A percentile compares a stretch with the other conserved stretches of the same genome.
Conservation (phyloP, 92 coral and sea anemone species). For the Bergia sp. region DNA sequence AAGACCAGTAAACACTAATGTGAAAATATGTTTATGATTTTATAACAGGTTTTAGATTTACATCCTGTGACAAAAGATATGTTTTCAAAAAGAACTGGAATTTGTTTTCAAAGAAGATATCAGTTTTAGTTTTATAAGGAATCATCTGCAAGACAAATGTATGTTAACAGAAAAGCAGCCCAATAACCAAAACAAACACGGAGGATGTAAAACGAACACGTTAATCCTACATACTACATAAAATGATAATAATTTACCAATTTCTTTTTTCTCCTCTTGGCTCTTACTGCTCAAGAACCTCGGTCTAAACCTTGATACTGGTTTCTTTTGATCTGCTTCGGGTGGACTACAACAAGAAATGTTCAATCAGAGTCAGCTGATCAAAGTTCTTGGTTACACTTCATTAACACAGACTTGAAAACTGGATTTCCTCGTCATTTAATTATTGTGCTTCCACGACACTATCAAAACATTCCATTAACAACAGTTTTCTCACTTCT, state of each 20-base stretch:
- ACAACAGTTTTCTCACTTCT: no score
- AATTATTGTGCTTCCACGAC: no score
- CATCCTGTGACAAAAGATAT: neutral
- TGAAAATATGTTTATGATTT: no score
- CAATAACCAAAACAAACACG: neutral
- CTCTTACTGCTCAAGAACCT: conserved; percentile 40
- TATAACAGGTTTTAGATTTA: neutral
- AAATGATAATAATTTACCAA: neutral
- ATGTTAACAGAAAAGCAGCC: neutral
- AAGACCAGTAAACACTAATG: no score
- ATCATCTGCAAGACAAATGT: neutral
- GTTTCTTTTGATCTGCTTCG: conserved; percentile 30
- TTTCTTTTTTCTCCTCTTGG: conserved; percentile 40
- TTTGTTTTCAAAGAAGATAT: neutral
- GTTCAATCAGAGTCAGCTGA: neutral
- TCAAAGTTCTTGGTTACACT: neutral
- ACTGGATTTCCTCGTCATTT: neutral
- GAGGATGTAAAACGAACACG: neutral
- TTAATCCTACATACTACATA: neutral
- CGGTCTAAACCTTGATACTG: conserved; percentile 27
- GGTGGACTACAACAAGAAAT: conserved; percentile 8
- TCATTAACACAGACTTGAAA: neutral
- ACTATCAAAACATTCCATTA: no score
- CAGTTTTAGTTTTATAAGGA: neutral
- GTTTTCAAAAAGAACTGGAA: no score